Evolutionary conservation across 2,888 invertebrate species (phyloP).

Genomic region (Microdon myrmicae): DNA sequence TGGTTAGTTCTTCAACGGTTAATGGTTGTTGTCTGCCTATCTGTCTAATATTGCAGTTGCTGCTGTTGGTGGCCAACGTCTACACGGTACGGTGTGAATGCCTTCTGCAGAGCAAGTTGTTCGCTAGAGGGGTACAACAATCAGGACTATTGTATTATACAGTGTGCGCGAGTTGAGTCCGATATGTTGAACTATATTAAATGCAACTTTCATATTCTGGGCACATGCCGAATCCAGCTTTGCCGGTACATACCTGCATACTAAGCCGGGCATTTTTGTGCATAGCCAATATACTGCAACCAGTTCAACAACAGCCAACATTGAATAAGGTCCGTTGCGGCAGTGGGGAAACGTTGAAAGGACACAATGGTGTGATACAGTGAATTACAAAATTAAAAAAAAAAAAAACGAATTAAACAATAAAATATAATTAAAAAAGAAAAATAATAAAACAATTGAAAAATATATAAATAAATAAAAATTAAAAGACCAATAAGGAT

Average conservation of each 20-base stretch:
- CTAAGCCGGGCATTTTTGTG: constrained; percentile 22
- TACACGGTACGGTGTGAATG: constrained; percentile 63
- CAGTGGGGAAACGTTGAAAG: neutral
- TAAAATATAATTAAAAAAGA: too few species aligned
- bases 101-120: constrained; percentile 63
- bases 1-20: constrained; percentile 52
- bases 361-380: neutral
- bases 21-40: constrained; percentile 53
- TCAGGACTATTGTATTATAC: constrained; percentile 8
- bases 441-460: too few species aligned
- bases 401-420: too few species aligned
- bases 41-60: too few species aligned
- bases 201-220: constrained; percentile 42
- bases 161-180: constrained; percentile 39
- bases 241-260: constrained; percentile 2
- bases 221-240: constrained; percentile 6
- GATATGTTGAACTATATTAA: constrained; percentile 48
- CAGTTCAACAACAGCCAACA: constrained; percentile 19
- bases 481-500: constrained; percentile 45
- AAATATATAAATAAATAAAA: too few species aligned
- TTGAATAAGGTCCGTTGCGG: neutral
- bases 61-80: constrained; percentile 55
- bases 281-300: constrained; percentile 32
- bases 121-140: constrained; percentile 37
- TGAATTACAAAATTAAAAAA: too few species aligned